Base-by-base conservation (phyloP, 2,888 invertebrate species). In the Plebejus argus region DNA sequence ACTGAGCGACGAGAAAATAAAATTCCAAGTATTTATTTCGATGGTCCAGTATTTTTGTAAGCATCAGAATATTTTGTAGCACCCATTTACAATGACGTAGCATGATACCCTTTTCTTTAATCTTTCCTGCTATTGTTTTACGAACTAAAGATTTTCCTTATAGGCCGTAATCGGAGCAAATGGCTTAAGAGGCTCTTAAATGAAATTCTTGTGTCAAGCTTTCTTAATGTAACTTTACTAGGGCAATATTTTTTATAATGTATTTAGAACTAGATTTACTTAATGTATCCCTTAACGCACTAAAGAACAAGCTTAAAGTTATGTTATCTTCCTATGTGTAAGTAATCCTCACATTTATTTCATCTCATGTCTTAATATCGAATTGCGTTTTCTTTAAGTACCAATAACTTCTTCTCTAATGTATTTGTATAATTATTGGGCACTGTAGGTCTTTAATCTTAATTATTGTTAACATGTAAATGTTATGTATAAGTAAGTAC, bases 121-220 rank as follows among this genome's bases (percentile, higher is more conserved):
- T 53, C 5, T 61, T 61, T 61, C 23, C 23, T 61, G 61, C 61
- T 10, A 23, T 61, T 61, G 61, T 61, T 61, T 61, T 39, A 39
- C 72, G 23, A 45, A 6, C 39, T n/a, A 49, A 45, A 39, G 45
- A 45, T 72, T 71, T 71, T 71, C 45, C 45, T 45, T 49, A 45
- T 72, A 49, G 72, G 72, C 45, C 45, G 23, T 72, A 72, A 72
- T 45, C 72, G 23, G 28, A 49, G 39, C 20, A 45, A 72, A 72
- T 20, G 49, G 28, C 20, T 72, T 45, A 15, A 39, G 72, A 15
- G 45, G 4, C 20, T 72, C 49, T 23, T 45, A 45, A 72, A 72
- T 72, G 45, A 72, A 23, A 72, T 72, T 72, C 72, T 23, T 72
- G 49, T 23, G 61, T 61, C 58, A 20, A 61, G 58, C 58, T 23